Conservation (phyloP, 1,140 invertebrate species). For the Halesus radiatus region DNA sequence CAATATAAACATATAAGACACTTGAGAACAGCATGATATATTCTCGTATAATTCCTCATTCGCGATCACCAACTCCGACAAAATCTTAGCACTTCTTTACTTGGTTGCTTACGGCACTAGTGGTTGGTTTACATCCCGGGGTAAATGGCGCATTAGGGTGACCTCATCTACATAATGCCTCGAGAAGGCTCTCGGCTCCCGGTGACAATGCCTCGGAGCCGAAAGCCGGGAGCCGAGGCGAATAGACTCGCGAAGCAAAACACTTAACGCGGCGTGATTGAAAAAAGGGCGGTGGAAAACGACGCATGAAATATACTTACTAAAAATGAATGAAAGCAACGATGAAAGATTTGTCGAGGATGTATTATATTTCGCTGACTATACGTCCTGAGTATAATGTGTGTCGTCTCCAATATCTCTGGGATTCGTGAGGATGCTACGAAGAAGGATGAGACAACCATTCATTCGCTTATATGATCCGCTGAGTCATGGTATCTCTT, state of each 20-base stretch:
- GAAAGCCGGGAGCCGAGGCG: not conserved
- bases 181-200: constrained; percentile 20
- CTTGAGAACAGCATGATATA: too few species aligned
- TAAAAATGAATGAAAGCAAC: too few species aligned
- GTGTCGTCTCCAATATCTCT: too few species aligned
- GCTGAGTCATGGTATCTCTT: too few species aligned
- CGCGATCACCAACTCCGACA: not conserved
- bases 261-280: constrained; percentile 29
- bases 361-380: not conserved
- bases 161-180: constrained; percentile 49
- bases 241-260: too few species aligned
- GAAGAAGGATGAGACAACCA: too few species aligned
- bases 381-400: too few species aligned
- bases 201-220: not conserved
- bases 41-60: too few species aligned
- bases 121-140: constrained; percentile 27
- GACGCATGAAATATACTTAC: constrained; percentile 15
- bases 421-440: too few species aligned
- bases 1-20: too few species aligned
- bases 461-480: too few species aligned
- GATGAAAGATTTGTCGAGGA: not conserved
- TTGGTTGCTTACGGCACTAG: not conserved
- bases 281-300: constrained; percentile 34
- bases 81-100: not conserved
- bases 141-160: constrained; percentile 29